A percentile compares a stretch with the other conserved stretches of the same genome.
phyloP scores from a whole-genome alignment of 2,113 vertebrate species.

The Cyprinodon variegatus region DNA sequence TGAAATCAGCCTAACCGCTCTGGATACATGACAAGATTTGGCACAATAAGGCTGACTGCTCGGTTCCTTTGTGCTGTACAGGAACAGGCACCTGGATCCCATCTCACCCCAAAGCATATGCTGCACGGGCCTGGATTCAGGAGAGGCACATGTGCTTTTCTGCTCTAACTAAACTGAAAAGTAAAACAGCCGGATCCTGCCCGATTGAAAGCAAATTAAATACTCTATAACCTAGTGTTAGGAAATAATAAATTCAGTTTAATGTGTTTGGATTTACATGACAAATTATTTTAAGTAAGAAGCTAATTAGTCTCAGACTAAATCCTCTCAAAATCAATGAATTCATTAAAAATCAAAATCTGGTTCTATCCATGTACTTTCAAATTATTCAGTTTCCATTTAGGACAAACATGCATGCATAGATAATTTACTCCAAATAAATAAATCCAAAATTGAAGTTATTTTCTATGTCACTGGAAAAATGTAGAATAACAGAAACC shows the following conservation, averaged over 20 bases:
- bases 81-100: constrained; percentile 15
- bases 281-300: neutral
- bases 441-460: neutral
- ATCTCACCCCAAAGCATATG: constrained; percentile 25
- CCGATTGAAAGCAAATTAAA: neutral
- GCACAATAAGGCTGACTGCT: constrained; percentile 19
- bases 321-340: neutral
- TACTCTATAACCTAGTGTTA: neutral
- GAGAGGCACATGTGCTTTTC: constrained; percentile 7
- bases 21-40: constrained; percentile 11
- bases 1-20: constrained; percentile 42
- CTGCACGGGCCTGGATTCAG: constrained; percentile 12
- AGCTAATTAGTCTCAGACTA: neutral
- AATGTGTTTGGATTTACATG: neutral
- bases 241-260: neutral
- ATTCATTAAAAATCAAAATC: neutral
- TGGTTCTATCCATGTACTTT: neutral
- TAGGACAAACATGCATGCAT: neutral
- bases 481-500: no score
- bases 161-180: neutral
- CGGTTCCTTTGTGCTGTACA: constrained; percentile 23
- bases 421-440: no score
- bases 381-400: neutral
- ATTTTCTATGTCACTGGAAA: neutral
- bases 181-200: neutral